Conservation (phyloP, 2,888 invertebrate genomes). For the Spatulosminthurus flaviceps region DNA sequence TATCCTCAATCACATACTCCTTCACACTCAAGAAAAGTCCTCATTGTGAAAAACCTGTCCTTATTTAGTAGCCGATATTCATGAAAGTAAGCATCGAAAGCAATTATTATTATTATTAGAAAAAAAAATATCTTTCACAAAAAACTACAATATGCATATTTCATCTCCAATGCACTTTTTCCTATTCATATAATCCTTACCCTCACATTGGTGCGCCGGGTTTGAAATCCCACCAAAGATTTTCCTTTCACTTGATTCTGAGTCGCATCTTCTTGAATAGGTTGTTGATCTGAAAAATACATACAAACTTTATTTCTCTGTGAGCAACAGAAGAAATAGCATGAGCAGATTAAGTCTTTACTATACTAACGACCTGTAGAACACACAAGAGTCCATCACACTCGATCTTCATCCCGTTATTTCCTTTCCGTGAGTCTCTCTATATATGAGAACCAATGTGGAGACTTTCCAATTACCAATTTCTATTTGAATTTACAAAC, state of each 20-base stretch:
- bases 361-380: neutral
- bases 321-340: neutral
- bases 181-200: too few relatives aligned
- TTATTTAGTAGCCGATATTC: neutral
- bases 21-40: neutral
- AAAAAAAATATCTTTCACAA: neutral
- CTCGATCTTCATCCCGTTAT: conserved; percentile 7
- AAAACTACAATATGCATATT: neutral
- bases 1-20: neutral
- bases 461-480: conserved; percentile 1
- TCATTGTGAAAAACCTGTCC: neutral
- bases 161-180: neutral
- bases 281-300: conserved; percentile 37
- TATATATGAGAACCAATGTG: neutral
- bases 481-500: conserved; percentile 13
- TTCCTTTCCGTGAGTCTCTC: too few relatives aligned
- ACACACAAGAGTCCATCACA: neutral
- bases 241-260: conserved; percentile 37
- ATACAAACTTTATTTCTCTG: neutral
- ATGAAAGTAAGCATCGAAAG: neutral
- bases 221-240: conserved; percentile 1
- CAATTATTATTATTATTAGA: neutral
- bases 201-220: conserved; percentile 6
- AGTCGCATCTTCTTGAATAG: conserved; percentile 35
- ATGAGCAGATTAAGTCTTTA: conserved; percentile 5